Evolutionary conservation across 2,888 invertebrate genomes (phyloP), one percentile per base, ranked within the genome.

Genomic region (Aphodius granarius): DNA sequence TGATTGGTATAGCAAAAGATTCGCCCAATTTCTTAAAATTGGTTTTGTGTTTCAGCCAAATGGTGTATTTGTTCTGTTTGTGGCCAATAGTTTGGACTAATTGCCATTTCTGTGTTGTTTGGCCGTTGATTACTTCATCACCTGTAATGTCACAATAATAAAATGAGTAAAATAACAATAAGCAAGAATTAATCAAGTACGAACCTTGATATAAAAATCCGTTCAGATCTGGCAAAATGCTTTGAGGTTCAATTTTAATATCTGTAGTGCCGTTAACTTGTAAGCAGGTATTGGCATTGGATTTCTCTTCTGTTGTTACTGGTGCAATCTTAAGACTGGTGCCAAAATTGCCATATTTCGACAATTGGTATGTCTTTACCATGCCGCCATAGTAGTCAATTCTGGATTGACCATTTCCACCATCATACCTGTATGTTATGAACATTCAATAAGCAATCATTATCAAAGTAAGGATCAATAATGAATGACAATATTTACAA

Each of bases 301-400:
- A 79, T 19, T 91, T 88, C 0, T 89, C 87, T 82, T 95, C 94
- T 0, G 94, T 96, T 0, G 95, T 95, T 74, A 97, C 90, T 0
- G 97, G 96, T 0, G 95, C 96, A 70, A 98, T 83, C 90, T 97
- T 97, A 21, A 95, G 87, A 77, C 92, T 92, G 0, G 92, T 90
- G 0, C 97, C 97, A 83, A 88, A 94, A 0, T 88, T 84, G 3
- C 91, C 92, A 75, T 86, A 87, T 0, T 88, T 89, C 0, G 91
- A 88, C 21, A 96, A 85, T 87, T 97, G 97, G 83, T 94, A 95
- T 0, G 97, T 98, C 86, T 95, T 94, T n/a, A 96, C 96, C 94
- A 97, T 95, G 86, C 94, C 94, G 78, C 95, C 96, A 88, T 98
- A 98, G 85, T 97, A 98, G 86, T 98, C 98, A 78, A 98, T 95